phyloP scores from a whole-genome alignment of 1,140 invertebrate species.

The Bombyx mandarina region DNA sequence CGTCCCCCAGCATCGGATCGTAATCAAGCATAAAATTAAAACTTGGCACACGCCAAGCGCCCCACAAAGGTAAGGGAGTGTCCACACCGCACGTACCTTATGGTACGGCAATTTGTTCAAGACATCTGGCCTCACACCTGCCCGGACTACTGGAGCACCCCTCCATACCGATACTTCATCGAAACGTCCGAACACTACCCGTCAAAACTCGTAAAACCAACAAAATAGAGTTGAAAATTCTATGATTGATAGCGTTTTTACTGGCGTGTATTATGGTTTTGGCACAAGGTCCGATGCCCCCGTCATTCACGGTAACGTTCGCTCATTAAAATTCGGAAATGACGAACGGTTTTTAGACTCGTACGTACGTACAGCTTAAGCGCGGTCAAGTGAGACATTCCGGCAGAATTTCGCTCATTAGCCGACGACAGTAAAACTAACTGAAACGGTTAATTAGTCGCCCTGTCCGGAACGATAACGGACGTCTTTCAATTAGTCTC shows the following conservation, averaged over 20 bases:
- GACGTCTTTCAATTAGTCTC: slow-evolving; percentile 49
- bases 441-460: slow-evolving; percentile 39
- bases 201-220: slow-evolving; percentile 6
- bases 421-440: slow-evolving; percentile 29
- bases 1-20: slow-evolving; percentile 42
- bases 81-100: slow-evolving; percentile 60
- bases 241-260: slow-evolving; percentile 9
- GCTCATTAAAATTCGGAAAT: slow-evolving; percentile 67
- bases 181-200: slow-evolving; percentile 14
- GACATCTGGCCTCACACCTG: slow-evolving; percentile 69
- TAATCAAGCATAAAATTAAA: slow-evolving; percentile 72
- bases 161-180: slow-evolving; percentile 48
- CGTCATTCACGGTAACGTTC: slow-evolving; percentile 53
- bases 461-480: slow-evolving; percentile 33
- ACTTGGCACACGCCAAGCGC: slow-evolving; percentile 63
- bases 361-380: slow-evolving; percentile 25
- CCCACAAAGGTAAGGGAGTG: slow-evolving; percentile 59
- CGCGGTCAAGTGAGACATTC: slow-evolving; percentile 55
- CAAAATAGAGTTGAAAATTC: slow-evolving; percentile 33
- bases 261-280: slow-evolving; percentile 56
- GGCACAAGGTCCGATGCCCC: slow-evolving; percentile 61
- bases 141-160: slow-evolving; percentile 35
- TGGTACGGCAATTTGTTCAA: slow-evolving; percentile 67
- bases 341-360: slow-evolving; percentile 64
- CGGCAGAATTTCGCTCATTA: slow-evolving; percentile 46